A percentile compares a stretch with the other conserved stretches of the same genome.
These are phyloP conservation scores for Vimba vimba DNA, from an alignment of 2,113 vertebrate genomes.

Conservation along the genomic window DNA sequence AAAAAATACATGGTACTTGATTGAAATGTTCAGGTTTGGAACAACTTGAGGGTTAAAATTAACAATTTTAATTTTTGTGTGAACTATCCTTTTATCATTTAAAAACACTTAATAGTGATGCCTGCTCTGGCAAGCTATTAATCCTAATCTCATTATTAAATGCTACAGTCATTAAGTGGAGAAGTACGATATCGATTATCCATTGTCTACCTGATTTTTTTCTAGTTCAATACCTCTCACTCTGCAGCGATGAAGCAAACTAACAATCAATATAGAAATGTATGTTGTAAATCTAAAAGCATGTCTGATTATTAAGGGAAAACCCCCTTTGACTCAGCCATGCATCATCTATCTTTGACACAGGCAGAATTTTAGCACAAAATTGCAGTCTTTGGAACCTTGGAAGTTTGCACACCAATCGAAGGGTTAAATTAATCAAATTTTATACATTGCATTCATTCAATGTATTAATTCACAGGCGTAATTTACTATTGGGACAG, in stretches of 20 bases:
- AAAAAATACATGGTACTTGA: not conserved
- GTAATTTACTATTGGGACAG: no score
- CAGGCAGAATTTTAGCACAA: not conserved
- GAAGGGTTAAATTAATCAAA: conserved; percentile 19
- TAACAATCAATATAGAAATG: not conserved
- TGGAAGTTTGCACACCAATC: not conserved
- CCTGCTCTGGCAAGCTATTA: not conserved
- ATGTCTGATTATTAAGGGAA: not conserved
- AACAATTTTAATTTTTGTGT: no score
- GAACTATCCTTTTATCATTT: not conserved
- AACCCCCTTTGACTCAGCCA: not conserved
- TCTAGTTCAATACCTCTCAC: not conserved
- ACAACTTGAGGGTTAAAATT: no score
- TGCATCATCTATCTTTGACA: not conserved
- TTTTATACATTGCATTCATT: not conserved
- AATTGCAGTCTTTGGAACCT: not conserved
- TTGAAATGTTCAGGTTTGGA: not conserved
- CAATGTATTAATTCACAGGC: not conserved
- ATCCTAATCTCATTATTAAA: not conserved
- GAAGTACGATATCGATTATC: not conserved
- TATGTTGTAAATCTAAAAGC: not conserved
- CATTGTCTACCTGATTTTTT: no score
- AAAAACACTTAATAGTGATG: not conserved
- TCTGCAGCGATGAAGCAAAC: not conserved
- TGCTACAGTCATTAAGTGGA: not conserved